A percentile compares a stretch with the other conserved stretches of the same genome.
These are phyloP conservation scores for Leucozona laternaria DNA, from an alignment of 2,888 invertebrate genomes.

Conservation along the genomic window DNA sequence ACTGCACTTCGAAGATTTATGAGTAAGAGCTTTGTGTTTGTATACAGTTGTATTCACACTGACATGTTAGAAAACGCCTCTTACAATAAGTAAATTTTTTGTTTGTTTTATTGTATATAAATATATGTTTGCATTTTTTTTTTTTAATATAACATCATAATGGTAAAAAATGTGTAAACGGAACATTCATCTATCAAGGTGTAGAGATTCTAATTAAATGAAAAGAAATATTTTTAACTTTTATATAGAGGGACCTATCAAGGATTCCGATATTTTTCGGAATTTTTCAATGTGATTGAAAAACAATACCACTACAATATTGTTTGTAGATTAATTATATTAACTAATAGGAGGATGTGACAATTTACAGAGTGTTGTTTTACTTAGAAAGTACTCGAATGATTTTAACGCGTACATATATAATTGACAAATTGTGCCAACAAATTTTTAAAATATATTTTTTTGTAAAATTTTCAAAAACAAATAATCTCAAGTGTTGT, in stretches of 20 bases:
- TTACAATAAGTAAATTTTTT: conserved; percentile 37
- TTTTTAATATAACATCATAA: conserved; percentile 65
- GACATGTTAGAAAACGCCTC: conserved; percentile 42
- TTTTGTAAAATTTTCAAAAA: conserved; percentile 1
- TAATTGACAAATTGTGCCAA: conserved; percentile 53
- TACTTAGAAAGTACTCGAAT: conserved; percentile 36
- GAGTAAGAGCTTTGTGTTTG: neutral
- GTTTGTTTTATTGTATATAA: conserved; percentile 54
- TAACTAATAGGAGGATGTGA: conserved; percentile 13
- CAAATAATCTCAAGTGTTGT: conserved; percentile 6
- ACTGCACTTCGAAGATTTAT: conserved; percentile 22
- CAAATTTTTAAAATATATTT: neutral
- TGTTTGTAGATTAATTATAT: neutral
- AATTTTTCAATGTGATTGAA: conserved; percentile 39
- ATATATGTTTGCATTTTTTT: conserved; percentile 52
- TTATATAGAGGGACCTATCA: conserved; percentile 9
- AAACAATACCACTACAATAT: neutral
- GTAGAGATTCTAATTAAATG: conserved; percentile 28
- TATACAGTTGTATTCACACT: conserved; percentile 20
- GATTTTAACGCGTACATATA: conserved; percentile 38
- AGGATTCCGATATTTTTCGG: conserved; percentile 39
- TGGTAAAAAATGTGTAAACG: conserved; percentile 69
- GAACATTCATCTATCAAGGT: conserved; percentile 65
- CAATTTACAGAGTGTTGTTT: conserved; percentile 26
- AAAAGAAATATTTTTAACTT: conserved; percentile 45